Conservation (phyloP, 2,797 vertebrate genomes). For the Crypturellus tataupa region DNA sequence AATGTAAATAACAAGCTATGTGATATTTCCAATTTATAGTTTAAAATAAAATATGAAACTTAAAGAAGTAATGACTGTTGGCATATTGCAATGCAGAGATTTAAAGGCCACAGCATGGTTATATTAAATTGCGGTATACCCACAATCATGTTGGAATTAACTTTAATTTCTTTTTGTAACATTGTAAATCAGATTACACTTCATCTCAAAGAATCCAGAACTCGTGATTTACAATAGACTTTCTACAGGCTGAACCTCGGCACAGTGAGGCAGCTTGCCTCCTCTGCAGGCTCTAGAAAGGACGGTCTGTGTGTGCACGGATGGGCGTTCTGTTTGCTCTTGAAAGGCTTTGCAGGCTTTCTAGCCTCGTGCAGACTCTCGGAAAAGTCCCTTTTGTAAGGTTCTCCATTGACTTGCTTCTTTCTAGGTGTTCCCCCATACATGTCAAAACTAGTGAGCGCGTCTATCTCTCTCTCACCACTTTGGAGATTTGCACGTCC, state of each 20-base stretch:
- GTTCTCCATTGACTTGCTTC: neutral
- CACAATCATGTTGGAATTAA: slow-evolving; percentile 60
- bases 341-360: neutral
- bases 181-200: slow-evolving; percentile 65
- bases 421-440: neutral
- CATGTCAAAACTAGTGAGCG: neutral
- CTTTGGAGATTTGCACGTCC: neutral
- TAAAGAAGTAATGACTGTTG: slow-evolving; percentile 53
- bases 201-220: slow-evolving; percentile 35
- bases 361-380: neutral
- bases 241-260: neutral
- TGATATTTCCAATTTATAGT: slow-evolving; percentile 71
- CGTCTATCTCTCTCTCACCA: neutral
- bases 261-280: slow-evolving; percentile 27
- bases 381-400: neutral
- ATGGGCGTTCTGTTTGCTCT: neutral
- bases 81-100: slow-evolving; percentile 58
- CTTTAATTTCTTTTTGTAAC: slow-evolving; percentile 68
- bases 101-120: slow-evolving; percentile 77
- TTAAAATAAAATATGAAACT: slow-evolving; percentile 74
- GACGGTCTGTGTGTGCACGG: neutral
- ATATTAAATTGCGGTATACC: slow-evolving; percentile 63
- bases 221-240: slow-evolving; percentile 44
- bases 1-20: slow-evolving; percentile 76
- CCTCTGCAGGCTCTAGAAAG: slow-evolving; percentile 1